Conservation (phyloP, 2,113 vertebrate genomes). For the Spheniscus mendiculus region DNA sequence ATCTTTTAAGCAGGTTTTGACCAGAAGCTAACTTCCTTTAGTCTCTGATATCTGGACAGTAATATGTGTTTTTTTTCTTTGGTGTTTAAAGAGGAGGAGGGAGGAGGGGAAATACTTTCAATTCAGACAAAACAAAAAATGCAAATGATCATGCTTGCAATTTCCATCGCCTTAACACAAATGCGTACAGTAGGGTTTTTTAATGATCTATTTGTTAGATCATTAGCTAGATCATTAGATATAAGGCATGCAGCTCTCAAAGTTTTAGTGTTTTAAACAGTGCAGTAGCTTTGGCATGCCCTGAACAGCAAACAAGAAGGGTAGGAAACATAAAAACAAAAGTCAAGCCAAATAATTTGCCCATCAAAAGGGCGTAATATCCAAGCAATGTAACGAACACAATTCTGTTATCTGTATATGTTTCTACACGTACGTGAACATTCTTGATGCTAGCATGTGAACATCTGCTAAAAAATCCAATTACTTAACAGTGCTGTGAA, state of each 20-base stretch:
- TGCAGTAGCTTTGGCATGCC: not conserved
- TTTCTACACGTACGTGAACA: not conserved
- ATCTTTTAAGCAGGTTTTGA: constrained; percentile 70
- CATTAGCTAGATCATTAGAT: not conserved
- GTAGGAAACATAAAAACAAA: not conserved
- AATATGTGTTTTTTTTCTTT: not conserved
- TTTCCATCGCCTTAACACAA: not conserved
- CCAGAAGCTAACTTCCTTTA: constrained; percentile 56
- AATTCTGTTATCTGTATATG: not conserved
- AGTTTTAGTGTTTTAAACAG: not conserved
- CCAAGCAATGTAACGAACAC: not conserved
- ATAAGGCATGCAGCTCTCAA: not conserved
- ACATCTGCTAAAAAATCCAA: not conserved
- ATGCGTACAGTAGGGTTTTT: not conserved
- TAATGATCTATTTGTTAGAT: not conserved
- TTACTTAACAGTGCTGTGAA: not conserved
- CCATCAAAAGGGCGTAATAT: not conserved
- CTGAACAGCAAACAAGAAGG: not conserved
- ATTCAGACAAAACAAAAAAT: constrained; percentile 15
- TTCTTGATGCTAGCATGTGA: not conserved
- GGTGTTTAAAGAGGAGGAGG: not conserved
- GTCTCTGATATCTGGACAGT: constrained; percentile 16
- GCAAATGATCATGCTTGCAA: not conserved
- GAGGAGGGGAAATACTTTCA: not conserved
- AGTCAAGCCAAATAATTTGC: not conserved